Percentiles rank a stretch among this genome's conserved stretches.
Evolutionary conservation across 1,140 invertebrate species (phyloP).

Genomic region (Drosophila eugracilis): DNA sequence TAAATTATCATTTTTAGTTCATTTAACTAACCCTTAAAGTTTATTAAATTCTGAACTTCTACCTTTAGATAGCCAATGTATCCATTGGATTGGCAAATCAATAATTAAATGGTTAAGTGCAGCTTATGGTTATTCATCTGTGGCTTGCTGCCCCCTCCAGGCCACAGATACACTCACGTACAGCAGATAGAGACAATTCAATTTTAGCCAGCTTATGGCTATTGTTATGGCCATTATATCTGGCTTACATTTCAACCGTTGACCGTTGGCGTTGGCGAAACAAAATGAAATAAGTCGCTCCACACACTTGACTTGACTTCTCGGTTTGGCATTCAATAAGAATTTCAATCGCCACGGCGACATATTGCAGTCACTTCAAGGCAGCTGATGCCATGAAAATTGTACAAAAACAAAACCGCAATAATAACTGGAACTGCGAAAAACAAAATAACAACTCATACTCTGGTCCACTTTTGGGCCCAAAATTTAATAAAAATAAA

Average conservation of each 20-base stretch:
- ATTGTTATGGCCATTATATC: slow-evolving; percentile 43
- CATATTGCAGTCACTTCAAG: slow-evolving; percentile 44
- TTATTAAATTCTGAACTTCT: neutral
- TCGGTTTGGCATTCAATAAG: slow-evolving; percentile 37
- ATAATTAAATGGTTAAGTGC: slow-evolving; percentile 43
- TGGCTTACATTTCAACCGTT: slow-evolving; percentile 51
- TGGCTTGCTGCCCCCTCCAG: slow-evolving; percentile 9
- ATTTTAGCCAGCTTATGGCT: slow-evolving; percentile 55
- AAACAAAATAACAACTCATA: slow-evolving; percentile 42
- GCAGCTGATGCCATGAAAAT: slow-evolving; percentile 64
- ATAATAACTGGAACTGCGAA: slow-evolving; percentile 27
- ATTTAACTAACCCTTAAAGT: neutral
- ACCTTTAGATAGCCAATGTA: slow-evolving; percentile 5
- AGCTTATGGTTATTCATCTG: slow-evolving; percentile 42
- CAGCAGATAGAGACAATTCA: slow-evolving; percentile 51
- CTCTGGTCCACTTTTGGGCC: slow-evolving; percentile 18
- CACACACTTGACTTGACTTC: slow-evolving; percentile 38
- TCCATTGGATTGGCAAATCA: slow-evolving; percentile 10
- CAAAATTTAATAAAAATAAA: too few species aligned
- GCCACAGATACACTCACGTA: slow-evolving; percentile 38
- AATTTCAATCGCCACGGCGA: slow-evolving; percentile 42
- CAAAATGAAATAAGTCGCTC: slow-evolving; percentile 47
- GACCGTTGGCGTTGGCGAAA: slow-evolving; percentile 54
- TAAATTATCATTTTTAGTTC: too few species aligned
- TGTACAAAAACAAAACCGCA: slow-evolving; percentile 15